Base-by-base conservation (phyloP, 2,797 vertebrate species). In the Adrianichthys oophorus region DNA sequence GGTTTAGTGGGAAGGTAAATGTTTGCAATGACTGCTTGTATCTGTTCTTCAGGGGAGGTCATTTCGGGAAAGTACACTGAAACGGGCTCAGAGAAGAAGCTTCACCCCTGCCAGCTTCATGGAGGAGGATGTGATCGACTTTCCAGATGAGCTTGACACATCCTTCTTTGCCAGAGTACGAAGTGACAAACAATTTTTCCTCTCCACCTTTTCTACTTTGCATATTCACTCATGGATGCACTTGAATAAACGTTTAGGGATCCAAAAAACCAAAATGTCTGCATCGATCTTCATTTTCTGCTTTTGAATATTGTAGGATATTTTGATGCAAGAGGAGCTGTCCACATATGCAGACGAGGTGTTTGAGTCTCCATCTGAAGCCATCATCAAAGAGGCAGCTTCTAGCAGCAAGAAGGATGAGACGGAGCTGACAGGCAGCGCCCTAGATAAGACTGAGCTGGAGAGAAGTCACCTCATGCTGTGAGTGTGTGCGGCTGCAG, bases 101-200 rank as follows among this genome's bases (percentile, higher is more conserved):
- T 99, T 99, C 70, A 97, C 96, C 1, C 95, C 97, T 0, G 95
- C 95, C 74, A 99, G 97, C 79, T 99, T 96, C 88, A 83, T 98
- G 87, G 98, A 99, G 74, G 98, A 98, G 72, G 98, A 99, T 71
- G 93, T 95, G 0, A 89, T 92, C 12, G 98, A 99, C 82, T 98
- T 98, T 73, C 93, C 94, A 0, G 97, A 99, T 55, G 98, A 99
- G 65, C 83, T 99, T 0, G 98, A 99, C 85, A 99, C 97, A 0
- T 99, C 96, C 40, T 98, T 99, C 89, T 99, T 98, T 5, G 95
- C 95, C 75, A 93, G 95, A 92, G 96, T 99, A 76, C 87, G 86
- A 21, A 15, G 16, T 7, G 3, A 15, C 14, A 48, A 48, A 13
- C 41, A 6, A 46, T 8, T 12, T 17, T 17, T 46, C 18, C 10